Base-by-base conservation (phyloP, 2,888 invertebrate species). In the Nasonia oneida region DNA sequence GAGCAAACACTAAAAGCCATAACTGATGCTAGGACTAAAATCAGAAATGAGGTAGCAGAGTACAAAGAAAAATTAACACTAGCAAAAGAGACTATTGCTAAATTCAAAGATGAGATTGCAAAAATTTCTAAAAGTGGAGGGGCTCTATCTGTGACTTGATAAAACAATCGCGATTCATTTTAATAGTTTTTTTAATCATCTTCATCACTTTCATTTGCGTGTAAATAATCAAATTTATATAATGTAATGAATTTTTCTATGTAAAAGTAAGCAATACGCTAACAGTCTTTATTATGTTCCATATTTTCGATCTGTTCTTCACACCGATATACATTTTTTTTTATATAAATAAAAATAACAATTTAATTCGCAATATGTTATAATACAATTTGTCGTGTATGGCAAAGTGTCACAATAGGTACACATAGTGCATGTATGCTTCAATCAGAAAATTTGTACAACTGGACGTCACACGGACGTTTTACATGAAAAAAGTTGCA, bases 51-150 rank as follows among this genome's bases (percentile, higher is more conserved):
- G 93, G 98, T 99, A 81, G 94, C 95, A 2, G 96, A 97, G n/a
- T 94, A 98, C 0, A 98, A 98, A 90, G 97, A 98, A 86, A 97
- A 97, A 90, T 93, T 98, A 18, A 97, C 97, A 89, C 93, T 97
- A 39, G 97, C 98, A 0, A 96, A 97, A 89, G 98, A 98, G 92
- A 97, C 97, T 0, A 98, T 98, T 84, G 94, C 96, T 0, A 97
- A 96, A 90, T 97, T 97, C 90, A 97, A 97, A 91, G 95, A 96
- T 23, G 97, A 97, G 94, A 96, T 97, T 85, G 94, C 94, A 0
- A 95, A 94, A 86, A 91, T 93, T 85, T 92, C 92, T 0, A 93
- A 93, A 81, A 84, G 71, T 81, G 78, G 79, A 64, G 76, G 83
- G 4, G n/a, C 74, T 3, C 42, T 83, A 67, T 83, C 87, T 42